Evolutionary conservation across 2,797 vertebrate genomes (phyloP).

Genomic region (Acipenser oxyrinchus): DNA sequence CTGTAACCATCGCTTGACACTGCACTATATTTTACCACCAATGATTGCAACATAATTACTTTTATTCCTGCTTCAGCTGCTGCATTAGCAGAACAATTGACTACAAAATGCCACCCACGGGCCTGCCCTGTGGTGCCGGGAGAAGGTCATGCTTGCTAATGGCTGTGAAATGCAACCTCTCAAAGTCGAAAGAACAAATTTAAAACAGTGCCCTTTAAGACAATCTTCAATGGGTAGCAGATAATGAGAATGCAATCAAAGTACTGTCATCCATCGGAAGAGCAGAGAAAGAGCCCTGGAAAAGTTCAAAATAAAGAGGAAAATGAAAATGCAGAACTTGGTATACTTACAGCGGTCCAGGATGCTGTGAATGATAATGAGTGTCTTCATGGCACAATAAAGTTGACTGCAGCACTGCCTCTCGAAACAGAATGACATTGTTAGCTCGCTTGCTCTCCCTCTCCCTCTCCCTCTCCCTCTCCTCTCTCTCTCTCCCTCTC

Average conservation of each 20-base stretch:
- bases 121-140: not conserved
- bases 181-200: not conserved
- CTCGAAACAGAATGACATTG: slow-evolving; percentile 80
- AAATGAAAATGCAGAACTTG: slow-evolving; percentile 38
- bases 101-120: not conserved
- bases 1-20: too few relatives aligned
- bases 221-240: not conserved
- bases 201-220: not conserved
- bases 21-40: too few relatives aligned
- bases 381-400: slow-evolving; percentile 58
- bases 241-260: too few relatives aligned
- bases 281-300: not conserved
- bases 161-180: not conserved
- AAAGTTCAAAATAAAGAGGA: not conserved
- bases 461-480: slow-evolving; percentile 9
- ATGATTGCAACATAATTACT: too few relatives aligned
- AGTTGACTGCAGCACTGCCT: slow-evolving; percentile 82
- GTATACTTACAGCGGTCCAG: slow-evolving; percentile 50
- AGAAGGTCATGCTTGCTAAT: not conserved
- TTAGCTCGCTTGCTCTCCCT: slow-evolving; percentile 56
- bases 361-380: slow-evolving; percentile 23
- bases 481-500: not conserved
- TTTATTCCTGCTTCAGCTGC: too few relatives aligned
- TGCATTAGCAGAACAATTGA: not conserved
- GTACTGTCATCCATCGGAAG: too few relatives aligned